These are phyloP conservation scores for Athripsodes cinereus DNA, from an alignment of 2,888 invertebrate genomes.

Conservation along the genomic window DNA sequence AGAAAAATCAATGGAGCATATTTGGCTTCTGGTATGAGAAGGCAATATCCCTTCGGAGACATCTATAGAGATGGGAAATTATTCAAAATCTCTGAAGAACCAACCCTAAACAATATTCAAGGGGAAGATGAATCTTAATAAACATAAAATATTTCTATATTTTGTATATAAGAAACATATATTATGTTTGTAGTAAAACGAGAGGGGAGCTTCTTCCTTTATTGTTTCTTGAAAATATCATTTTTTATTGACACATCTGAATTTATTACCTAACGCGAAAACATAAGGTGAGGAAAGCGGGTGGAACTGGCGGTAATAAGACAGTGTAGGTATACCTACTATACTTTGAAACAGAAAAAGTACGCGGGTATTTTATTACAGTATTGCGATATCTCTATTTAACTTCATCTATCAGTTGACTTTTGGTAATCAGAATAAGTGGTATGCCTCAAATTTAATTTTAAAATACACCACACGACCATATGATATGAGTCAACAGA, in stretches of 20 bases:
- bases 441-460: no score
- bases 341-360: no score
- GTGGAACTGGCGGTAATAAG: no score
- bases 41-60: slow-evolving; percentile 16
- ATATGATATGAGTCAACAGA: no score
- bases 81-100: slow-evolving; percentile 22
- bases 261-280: background rate
- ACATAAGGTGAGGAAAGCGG: background rate
- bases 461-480: no score
- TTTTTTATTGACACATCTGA: slow-evolving; percentile 1
- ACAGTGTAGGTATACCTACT: no score
- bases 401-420: no score
- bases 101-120: background rate
- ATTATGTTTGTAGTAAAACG: background rate
- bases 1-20: slow-evolving; percentile 26
- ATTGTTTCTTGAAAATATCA: slow-evolving; percentile 2
- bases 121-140: slow-evolving; percentile 13
- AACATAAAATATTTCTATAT: slow-evolving; percentile 9
- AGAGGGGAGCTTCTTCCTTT: background rate
- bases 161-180: background rate
- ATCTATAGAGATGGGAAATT: slow-evolving; percentile 22
- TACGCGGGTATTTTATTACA: no score
- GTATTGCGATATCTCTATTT: no score
- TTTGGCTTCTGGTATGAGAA: slow-evolving; percentile 23
- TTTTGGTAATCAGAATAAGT: no score